phyloP scores from a whole-genome alignment of 1,140 invertebrate species.

The Neodiprion lecontei region DNA sequence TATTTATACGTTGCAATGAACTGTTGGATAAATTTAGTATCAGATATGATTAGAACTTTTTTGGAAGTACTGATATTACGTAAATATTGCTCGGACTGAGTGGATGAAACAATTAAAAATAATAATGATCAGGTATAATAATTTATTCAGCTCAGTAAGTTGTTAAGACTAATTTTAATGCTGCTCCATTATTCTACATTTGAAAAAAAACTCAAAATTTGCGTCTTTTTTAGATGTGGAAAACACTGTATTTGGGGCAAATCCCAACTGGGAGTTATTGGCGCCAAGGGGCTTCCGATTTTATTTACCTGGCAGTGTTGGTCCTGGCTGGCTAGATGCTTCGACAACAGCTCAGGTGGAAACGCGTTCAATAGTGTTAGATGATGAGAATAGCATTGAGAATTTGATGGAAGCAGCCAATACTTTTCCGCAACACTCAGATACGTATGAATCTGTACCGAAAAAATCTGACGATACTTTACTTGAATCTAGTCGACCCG shows the following conservation, averaged over 20 bases:
- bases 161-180: too few species aligned
- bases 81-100: too few species aligned
- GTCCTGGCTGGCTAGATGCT: conserved; percentile 67
- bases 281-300: conserved; percentile 71
- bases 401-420: conserved; percentile 3
- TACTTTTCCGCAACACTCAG: not conserved
- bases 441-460: not conserved
- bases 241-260: conserved; percentile 37
- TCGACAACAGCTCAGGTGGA: conserved; percentile 59
- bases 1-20: too few species aligned
- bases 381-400: conserved; percentile 36
- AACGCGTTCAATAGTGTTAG: conserved; percentile 48
- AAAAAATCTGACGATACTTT: not conserved
- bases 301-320: conserved; percentile 73
- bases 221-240: conserved; percentile 32
- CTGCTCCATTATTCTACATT: too few species aligned
- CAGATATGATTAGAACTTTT: too few species aligned
- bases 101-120: too few species aligned
- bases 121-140: not conserved
- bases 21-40: too few species aligned
- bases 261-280: conserved; percentile 69
- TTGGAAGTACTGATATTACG: too few species aligned
- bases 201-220: too few species aligned
- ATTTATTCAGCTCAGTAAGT: too few species aligned
- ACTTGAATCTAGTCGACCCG: conserved; percentile 23